Evolutionary conservation across 2,888 invertebrate species (phyloP).

Genomic region (Cacoxenus indagator): DNA sequence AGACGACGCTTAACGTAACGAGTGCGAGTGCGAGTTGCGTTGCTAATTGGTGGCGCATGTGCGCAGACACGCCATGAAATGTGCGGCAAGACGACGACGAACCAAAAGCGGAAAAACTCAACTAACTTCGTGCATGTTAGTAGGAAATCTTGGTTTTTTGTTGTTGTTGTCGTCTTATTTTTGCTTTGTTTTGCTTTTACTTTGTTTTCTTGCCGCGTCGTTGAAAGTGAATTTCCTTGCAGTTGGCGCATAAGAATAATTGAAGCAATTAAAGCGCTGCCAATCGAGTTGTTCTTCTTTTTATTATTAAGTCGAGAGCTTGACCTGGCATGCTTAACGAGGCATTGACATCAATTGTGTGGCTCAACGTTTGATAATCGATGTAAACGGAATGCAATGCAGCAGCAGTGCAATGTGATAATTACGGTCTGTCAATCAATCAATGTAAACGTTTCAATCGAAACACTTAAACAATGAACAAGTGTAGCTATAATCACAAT

Average conservation of each 20-base stretch:
- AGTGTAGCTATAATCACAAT: too few species aligned
- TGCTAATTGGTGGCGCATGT: background rate
- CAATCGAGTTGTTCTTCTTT: too few species aligned
- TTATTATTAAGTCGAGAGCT: too few species aligned
- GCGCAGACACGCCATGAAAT: background rate
- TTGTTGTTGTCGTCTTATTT: too few species aligned
- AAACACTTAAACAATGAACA: too few species aligned
- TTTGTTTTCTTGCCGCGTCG: background rate
- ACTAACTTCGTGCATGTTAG: too few species aligned
- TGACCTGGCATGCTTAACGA: background rate
- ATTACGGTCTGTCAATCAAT: background rate
- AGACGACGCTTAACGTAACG: background rate
- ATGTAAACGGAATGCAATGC: background rate
- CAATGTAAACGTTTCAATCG: background rate
- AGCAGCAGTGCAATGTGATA: background rate
- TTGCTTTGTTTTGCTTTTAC: too few species aligned
- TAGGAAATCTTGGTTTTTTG: background rate
- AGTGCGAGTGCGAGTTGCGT: background rate
- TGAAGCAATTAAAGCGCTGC: background rate
- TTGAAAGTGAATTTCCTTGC: background rate
- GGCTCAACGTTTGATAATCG: background rate
- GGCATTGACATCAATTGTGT: constrained; percentile 1
- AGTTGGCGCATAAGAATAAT: background rate
- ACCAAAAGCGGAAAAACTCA: background rate
- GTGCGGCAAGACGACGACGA: background rate